Evolutionary conservation across 2,113 vertebrate genomes (phyloP), one percentile per base, ranked within the genome.

Genomic region (Poeciliopsis occidentalis): DNA sequence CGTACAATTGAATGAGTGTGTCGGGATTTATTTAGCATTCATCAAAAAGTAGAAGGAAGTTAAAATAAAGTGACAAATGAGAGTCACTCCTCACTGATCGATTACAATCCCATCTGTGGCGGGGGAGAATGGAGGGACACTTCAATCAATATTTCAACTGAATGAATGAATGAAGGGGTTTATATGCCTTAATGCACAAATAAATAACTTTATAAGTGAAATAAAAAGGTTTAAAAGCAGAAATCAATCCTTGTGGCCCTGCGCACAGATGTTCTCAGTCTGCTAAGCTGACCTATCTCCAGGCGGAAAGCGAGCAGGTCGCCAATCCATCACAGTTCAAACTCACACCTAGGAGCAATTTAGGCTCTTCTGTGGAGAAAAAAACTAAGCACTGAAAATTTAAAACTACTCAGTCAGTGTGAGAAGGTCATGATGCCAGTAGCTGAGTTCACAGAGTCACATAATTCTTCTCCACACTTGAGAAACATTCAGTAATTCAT

Each of bases 1-100:
- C 81, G 87, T 84, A 71, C 68, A 65, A 68, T 90, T 87, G 57
- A 83, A 86, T 90, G 85, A 74, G 75, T 1, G 30, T 67, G 86
- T 80, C 80, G 80, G 37, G 69, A 81, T 79, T 81, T 71, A 54
- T 41, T 71, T 8, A 76, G 69, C 75, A 80, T 90, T 82, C 57
- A 85, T 90, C 89, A 87, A 75, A 69, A 81, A 65, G 54, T 26
- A 64, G 65, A 73, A 41, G 30, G 69, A 66, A 74, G 51, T 60
- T 73, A 68, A 87, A 76, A 86, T 62, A 81, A 80, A 72, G 70
- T 11, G 64, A 73, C 54, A 72, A 80, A 76, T 44, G 31, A 69
- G 57, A 39, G 60, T 29, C 72, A 63, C 51, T 57, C 51, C 22
- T 10, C 5, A n/a, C 24, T n/a, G 51, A 57, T 57, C 51, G 51